A percentile compares a stretch with the other conserved stretches of the same genome.
These are phyloP conservation scores for Toxotes lorentzi DNA, from an alignment of 2,797 vertebrate genomes.

Conservation along the genomic window DNA sequence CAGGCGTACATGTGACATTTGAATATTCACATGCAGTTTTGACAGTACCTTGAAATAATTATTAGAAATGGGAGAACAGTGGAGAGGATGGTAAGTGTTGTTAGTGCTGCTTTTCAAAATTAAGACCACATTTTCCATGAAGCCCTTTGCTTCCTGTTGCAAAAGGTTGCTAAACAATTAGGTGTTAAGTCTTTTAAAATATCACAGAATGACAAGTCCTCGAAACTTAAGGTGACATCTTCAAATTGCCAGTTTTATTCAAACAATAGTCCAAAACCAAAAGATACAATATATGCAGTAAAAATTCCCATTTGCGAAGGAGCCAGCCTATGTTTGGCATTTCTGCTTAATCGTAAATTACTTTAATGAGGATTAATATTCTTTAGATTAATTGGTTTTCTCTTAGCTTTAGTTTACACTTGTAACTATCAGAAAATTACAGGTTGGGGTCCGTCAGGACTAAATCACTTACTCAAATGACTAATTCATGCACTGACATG, in stretches of 20 bases:
- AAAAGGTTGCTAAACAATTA: background rate
- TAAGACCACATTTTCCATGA: background rate
- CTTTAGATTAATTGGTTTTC: background rate
- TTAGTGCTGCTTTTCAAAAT: background rate
- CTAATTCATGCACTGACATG: slow-evolving; percentile 4
- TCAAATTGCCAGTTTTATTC: background rate
- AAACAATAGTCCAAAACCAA: no score
- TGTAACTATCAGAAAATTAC: background rate
- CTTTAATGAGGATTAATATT: background rate
- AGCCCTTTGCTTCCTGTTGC: background rate
- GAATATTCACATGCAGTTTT: background rate
- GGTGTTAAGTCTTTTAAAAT: background rate
- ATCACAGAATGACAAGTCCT: background rate
- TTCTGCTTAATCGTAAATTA: background rate
- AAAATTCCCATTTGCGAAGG: no score
- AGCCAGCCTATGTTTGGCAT: background rate
- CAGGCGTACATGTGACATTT: background rate
- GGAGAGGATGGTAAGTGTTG: background rate
- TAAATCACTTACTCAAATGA: background rate
- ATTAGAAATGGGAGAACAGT: no score
- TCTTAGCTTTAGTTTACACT: background rate
- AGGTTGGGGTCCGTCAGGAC: background rate
- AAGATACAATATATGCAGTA: no score
- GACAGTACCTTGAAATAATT: no score
- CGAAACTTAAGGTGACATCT: no score